Base-by-base conservation (phyloP, 2,888 invertebrate species). In the Dryobota labecula region DNA sequence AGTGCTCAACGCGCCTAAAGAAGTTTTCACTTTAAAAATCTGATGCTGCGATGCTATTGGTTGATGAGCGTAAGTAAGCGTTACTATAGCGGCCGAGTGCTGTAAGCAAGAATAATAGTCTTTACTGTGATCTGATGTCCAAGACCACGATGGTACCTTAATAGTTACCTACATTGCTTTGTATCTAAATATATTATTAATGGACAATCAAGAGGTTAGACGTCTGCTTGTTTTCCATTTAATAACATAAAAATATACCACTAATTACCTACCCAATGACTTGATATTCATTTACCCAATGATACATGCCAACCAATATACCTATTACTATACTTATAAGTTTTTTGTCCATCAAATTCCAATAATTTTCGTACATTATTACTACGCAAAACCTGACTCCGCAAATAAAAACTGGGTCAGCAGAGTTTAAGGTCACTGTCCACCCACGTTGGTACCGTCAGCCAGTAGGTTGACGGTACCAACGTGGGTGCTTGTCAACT, bases 381-480 rank as follows among this genome's bases (percentile, higher is more conserved):
- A 49, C 61, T 57, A 33, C 64, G 64, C 36, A 68, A 65, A 69
- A 43, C 15, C 43, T 49, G 2, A 56, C 36, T 70, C 77, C 78
- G 33, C 82, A 67, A 80, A 60, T 38, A n/a, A 43, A 58, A 80
- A 71, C 36, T 66, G 20, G 84, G 82, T 81, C 81, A 80, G 63
- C 58, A 66, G 36, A 57, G 30, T 61, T 54, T 73, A 70, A 80
- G 82, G 82, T 83, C 68, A 70, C 27, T 67, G 71, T 60, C 58
- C 72, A 80, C 64, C 76, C 66, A 70, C 67, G 8, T 36, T 24
- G 20, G 33, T 27, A 45, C 27, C 41, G 57, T 45, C 58, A 38
- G 24, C 60, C 18, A 27, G 9, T 49, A 56, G 30, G 38, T n/a
- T n/a, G n/a, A n/a, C n/a, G n/a, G n/a, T 69, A 70, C 15, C 8